Conservation (phyloP, 1,140 invertebrate species). For the Drosophila sp. region DNA sequence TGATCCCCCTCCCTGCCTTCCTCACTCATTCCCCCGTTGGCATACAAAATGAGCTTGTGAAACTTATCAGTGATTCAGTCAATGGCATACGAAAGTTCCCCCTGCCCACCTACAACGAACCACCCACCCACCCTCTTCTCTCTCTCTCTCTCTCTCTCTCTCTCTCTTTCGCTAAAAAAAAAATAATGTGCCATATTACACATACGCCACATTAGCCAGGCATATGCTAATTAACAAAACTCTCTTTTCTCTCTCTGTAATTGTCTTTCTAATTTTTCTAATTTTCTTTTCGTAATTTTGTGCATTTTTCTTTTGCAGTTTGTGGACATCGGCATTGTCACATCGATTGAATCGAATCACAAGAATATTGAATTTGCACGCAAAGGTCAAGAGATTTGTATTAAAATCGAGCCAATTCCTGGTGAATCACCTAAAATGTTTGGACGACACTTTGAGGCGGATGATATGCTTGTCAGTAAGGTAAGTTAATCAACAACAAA, state of each 20-base stretch:
- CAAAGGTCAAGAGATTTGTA: conserved; percentile 98
- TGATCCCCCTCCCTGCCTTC: neutral
- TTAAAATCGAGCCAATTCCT: conserved; percentile 98
- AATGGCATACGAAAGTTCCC: conserved; percentile 40
- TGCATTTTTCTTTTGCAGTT: conserved; percentile 88
- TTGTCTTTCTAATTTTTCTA: neutral
- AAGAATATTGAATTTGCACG: conserved; percentile 95
- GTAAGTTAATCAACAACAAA: conserved; percentile 85
- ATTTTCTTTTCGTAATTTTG: conserved; percentile 21
- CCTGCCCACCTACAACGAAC: neutral
- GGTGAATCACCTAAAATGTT: conserved; percentile 99
- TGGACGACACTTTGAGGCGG: conserved; percentile 98
- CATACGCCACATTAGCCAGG: conserved; percentile 39
- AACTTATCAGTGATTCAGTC: conserved; percentile 52
- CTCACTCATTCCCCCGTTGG: neutral
- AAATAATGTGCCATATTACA: conserved; percentile 28
- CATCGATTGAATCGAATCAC: conserved; percentile 96
- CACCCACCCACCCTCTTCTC: neutral
- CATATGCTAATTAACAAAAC: neutral
- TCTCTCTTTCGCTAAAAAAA: conserved; percentile 18
- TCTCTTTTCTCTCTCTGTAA: conserved; percentile 32
- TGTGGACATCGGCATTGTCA: conserved; percentile 96
- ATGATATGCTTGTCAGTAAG: conserved; percentile 97
- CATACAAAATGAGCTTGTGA: conserved; percentile 39
- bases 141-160: neutral